Evolutionary conservation across 2,888 invertebrate genomes (phyloP), one percentile per base, ranked within the genome.

Genomic region (Meghimatium bilineatum): DNA sequence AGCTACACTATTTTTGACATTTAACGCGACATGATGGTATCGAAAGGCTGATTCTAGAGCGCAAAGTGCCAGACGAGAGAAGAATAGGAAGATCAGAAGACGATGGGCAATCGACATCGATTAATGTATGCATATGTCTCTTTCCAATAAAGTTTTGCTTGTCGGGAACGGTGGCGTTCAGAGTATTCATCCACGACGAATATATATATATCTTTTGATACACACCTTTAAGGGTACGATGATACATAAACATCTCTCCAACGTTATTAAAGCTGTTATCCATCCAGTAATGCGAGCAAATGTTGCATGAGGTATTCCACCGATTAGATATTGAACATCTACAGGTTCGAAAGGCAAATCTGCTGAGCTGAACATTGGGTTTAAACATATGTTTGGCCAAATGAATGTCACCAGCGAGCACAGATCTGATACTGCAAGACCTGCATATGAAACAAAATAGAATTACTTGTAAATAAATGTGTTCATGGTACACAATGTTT

Each of bases 181-280:
- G n/a, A n/a, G n/a, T n/a, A n/a, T n/a, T n/a, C n/a, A n/a, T n/a
- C n/a, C n/a, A n/a, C n/a, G n/a, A n/a, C n/a, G n/a, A n/a, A n/a
- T n/a, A n/a, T n/a, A n/a, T n/a, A n/a, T n/a, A n/a, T n/a, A n/a
- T n/a, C n/a, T n/a, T n/a, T n/a, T 8, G 3, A 67, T 14, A 20
- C 69, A 69, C 34, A 69, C 75, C 75, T 75, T 75, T 29, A 75
- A 49, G 17, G 75, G 75, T 6, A 32, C n/a, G n/a, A n/a, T 32
- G 23, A 75, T 32, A 75, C 75, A 75, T 26, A 75, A 14, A n/a
- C 75, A 75, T 52, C 75, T 44, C 26, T 75, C 75, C n/a, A 75
- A 32, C 1, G 75, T 75, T 14, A 75, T 75, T 26, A 75, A 26
- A 49, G 75, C 75, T 29, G 75, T 75, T 8, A 75, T 75, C 49